Evolutionary conservation across 2,113 vertebrate species (phyloP).

Genomic region (Cariama cristata): DNA sequence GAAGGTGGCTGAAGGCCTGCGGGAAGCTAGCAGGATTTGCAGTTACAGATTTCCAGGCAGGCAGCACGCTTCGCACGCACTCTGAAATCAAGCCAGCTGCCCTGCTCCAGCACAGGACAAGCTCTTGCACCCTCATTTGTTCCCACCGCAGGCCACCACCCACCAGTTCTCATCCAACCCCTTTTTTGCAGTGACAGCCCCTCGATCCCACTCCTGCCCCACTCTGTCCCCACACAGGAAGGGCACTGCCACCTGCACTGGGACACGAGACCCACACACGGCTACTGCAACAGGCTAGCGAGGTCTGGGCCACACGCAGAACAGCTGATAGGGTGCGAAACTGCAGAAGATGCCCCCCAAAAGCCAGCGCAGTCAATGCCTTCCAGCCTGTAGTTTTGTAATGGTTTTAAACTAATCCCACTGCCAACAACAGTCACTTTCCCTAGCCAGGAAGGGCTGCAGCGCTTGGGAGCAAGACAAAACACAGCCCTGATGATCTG

Average conservation of each 20-base stretch:
- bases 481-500: neutral
- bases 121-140: neutral
- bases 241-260: neutral
- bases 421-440: neutral
- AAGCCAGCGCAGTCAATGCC: neutral
- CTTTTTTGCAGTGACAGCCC: neutral
- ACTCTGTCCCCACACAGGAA: neutral
- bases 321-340: neutral
- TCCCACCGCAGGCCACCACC: neutral
- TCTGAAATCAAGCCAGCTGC: neutral
- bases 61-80: rapidly evolving
- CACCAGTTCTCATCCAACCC: neutral
- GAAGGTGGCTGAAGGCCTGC: neutral
- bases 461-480: neutral
- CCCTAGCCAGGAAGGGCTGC: neutral
- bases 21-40: neutral
- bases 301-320: neutral
- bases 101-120: neutral
- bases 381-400: neutral
- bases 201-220: neutral
- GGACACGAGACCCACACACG: rapidly evolving
- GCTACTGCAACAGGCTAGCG: rapidly evolving
- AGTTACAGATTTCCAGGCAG: neutral
- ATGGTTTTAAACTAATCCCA: neutral
- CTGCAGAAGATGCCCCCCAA: neutral